phyloP scores from a whole-genome alignment of 2,113 vertebrate genomes.

The Pteropus alecto region DNA sequence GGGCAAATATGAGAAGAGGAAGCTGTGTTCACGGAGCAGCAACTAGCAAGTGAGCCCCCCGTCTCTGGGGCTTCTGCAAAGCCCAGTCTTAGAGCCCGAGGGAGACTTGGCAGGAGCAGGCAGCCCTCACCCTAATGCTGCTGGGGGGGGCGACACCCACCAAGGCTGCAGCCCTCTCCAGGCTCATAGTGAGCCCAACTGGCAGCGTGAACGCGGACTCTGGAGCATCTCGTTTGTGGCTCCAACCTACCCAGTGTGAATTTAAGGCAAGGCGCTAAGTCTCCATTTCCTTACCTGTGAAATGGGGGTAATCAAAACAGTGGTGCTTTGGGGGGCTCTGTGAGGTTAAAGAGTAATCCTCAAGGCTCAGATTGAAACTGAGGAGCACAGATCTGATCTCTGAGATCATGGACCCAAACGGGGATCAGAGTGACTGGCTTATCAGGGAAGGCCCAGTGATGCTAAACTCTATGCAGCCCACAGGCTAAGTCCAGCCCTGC shows the following conservation, averaged over 20 bases:
- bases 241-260: neutral
- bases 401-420: neutral
- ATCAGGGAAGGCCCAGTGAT: neutral
- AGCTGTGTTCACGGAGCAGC: rapidly evolving
- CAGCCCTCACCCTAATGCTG: neutral
- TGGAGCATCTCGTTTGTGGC: neutral
- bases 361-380: neutral
- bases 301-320: neutral
- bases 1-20: rapidly evolving
- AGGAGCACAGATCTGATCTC: neutral
- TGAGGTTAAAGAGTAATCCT: neutral
- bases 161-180: no score
- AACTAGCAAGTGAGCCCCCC: neutral
- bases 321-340: neutral
- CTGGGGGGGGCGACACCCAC: neutral
- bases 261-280: neutral
- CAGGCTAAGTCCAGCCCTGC: neutral
- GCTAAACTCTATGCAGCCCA: neutral
- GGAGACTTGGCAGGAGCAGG: neutral
- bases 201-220: neutral
- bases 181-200: neutral
- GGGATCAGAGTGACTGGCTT: neutral
- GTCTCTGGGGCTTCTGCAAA: neutral
- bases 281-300: neutral
- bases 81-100: neutral